Evolutionary conservation across 2,797 vertebrate species (phyloP).

Genomic region (Sebastes reedi): DNA sequence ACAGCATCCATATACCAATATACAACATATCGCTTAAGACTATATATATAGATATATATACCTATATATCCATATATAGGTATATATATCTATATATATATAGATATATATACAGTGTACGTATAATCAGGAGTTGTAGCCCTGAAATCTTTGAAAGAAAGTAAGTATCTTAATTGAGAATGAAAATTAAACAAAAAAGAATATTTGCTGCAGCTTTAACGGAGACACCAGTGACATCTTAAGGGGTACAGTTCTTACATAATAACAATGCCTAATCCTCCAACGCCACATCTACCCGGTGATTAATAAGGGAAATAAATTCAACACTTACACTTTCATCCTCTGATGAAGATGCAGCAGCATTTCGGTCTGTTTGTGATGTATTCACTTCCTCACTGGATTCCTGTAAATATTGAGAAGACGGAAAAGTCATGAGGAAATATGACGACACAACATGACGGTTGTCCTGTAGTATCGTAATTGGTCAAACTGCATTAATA

Average conservation of each 20-base stretch:
- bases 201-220: not conserved
- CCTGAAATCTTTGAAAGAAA: not conserved
- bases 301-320: not conserved
- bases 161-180: not conserved
- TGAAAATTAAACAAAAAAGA: not conserved
- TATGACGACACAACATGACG: not conserved
- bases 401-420: conserved; percentile 9
- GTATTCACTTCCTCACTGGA: not conserved
- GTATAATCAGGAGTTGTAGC: not conserved
- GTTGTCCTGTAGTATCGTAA: rapidly evolving
- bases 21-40: no score
- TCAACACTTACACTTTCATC: conserved; percentile 15
- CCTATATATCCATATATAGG: no score
- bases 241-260: not conserved
- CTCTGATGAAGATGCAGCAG: not conserved
- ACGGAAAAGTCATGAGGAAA: not conserved
- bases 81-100: no score
- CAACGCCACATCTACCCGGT: not conserved
- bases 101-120: no score
- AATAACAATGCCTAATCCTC: not conserved
- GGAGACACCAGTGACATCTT: not conserved
- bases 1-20: no score
- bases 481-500: not conserved
- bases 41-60: no score
- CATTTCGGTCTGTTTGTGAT: not conserved